Percentiles rank a stretch among this genome's conserved stretches.
Conservation (phyloP, 1,140 invertebrate genomes). For the Drosophila erecta region DNA sequence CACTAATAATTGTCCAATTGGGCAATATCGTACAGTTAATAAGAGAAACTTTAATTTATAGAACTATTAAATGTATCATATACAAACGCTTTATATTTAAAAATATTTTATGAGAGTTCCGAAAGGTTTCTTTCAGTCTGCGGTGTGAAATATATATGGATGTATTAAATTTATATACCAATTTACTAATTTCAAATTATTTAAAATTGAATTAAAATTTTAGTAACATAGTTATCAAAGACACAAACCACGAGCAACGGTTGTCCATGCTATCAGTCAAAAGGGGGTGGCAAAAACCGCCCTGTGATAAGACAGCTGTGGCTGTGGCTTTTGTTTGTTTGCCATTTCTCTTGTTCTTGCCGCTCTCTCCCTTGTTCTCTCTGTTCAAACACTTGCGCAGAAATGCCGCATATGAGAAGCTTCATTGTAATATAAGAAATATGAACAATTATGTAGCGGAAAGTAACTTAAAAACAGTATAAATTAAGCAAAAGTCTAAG, state of each 20-base stretch:
- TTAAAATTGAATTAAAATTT: background rate
- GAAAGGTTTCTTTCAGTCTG: no score
- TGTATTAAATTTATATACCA: no score
- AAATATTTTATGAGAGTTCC: no score
- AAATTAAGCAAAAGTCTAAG: background rate
- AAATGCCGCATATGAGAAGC: constrained; percentile 10
- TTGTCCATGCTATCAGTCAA: constrained; percentile 20
- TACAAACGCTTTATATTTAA: no score
- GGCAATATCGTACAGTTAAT: no score
- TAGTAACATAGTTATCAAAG: constrained; percentile 10
- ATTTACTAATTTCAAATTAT: background rate
- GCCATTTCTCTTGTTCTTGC: constrained; percentile 41
- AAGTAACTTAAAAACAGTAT: background rate
- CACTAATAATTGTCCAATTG: no score
- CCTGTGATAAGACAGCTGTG: constrained; percentile 44
- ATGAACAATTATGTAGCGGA: background rate
- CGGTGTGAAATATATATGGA: background rate
- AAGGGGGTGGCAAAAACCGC: constrained; percentile 57
- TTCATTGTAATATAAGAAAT: constrained; percentile 12
- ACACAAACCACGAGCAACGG: constrained; percentile 39
- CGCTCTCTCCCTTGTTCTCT: constrained; percentile 5
- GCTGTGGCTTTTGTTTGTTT: constrained; percentile 36
- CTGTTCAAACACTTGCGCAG: constrained; percentile 44
- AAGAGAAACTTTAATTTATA: no score
- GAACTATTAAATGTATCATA: no score